Conservation (phyloP, 2,888 invertebrate genomes). For the Tipula unca region DNA sequence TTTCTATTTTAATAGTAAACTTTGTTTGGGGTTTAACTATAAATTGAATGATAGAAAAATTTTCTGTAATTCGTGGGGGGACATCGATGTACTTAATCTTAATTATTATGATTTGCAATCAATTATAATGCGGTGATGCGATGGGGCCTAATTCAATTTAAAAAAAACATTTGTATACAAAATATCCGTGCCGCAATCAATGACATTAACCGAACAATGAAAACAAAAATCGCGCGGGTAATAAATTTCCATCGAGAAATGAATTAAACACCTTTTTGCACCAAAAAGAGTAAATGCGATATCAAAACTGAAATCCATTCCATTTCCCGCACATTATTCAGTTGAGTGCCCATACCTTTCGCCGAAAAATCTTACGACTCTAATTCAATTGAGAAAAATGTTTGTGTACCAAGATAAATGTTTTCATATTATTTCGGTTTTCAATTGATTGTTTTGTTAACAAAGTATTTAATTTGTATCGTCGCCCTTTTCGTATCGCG, state of each 20-base stretch:
- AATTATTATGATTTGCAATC: not conserved
- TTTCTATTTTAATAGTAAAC: not conserved
- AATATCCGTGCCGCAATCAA: too few species aligned
- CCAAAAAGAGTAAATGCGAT: not conserved
- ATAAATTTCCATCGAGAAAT: not conserved
- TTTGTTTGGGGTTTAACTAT: not conserved
- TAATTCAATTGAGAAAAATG: not conserved
- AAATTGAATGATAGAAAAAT: not conserved
- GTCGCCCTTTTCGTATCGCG: not conserved
- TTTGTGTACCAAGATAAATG: constrained; percentile 14
- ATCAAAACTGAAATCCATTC: not conserved
- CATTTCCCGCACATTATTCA: not conserved
- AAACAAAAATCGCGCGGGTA: not conserved
- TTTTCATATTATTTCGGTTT: not conserved
- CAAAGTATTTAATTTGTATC: not conserved
- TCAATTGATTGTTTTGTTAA: constrained; percentile 8
- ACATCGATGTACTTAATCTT: not conserved
- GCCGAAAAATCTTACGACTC: not conserved
- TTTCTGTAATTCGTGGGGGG: not conserved
- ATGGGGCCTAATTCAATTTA: not conserved
- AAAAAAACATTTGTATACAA: not conserved
- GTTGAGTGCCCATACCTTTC: not conserved
- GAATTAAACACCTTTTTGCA: not conserved
- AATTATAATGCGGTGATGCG: not conserved
- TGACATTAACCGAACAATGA: not conserved